A percentile compares a stretch with the other conserved stretches of the same genome.
Evolutionary conservation across 2,113 vertebrate species (phyloP).

Genomic region (Oncorhynchus kisutch): DNA sequence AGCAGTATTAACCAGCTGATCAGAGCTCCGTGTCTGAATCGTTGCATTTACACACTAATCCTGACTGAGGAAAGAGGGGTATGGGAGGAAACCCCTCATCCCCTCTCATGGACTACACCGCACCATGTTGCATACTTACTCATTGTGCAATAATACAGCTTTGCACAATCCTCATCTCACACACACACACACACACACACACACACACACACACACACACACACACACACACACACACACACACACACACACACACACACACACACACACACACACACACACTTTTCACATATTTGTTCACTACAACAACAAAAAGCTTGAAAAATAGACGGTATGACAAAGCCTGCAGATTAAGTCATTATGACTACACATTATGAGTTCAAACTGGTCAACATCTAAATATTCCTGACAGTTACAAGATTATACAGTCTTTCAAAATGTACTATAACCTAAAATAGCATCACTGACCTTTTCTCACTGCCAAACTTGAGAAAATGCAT

Average conservation of each 20-base stretch:
- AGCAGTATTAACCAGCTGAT: conserved; percentile 71
- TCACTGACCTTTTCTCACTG: too few species aligned
- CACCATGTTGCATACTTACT: conserved; percentile 13
- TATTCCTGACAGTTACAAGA: too few species aligned
- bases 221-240: too few species aligned
- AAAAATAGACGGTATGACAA: background rate
- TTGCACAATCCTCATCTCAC: background rate
- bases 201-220: too few species aligned
- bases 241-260: too few species aligned
- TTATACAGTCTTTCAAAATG: too few species aligned
- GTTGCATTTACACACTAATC: conserved; percentile 74
- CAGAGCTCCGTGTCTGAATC: conserved; percentile 69
- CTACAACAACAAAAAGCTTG: background rate
- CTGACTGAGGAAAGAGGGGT: conserved; percentile 48
- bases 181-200: background rate
- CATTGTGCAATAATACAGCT: background rate
- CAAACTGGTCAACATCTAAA: too few species aligned
- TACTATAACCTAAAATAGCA: too few species aligned
- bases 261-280: background rate
- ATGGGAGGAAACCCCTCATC: conserved; percentile 33
- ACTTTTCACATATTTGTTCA: background rate
- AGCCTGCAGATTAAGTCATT: background rate
- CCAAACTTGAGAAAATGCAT: too few species aligned
- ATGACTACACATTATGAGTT: background rate
- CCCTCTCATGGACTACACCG: background rate